These are phyloP conservation scores for Mythimna loreyi DNA, from an alignment of 2,888 invertebrate genomes.

Conservation along the genomic window DNA sequence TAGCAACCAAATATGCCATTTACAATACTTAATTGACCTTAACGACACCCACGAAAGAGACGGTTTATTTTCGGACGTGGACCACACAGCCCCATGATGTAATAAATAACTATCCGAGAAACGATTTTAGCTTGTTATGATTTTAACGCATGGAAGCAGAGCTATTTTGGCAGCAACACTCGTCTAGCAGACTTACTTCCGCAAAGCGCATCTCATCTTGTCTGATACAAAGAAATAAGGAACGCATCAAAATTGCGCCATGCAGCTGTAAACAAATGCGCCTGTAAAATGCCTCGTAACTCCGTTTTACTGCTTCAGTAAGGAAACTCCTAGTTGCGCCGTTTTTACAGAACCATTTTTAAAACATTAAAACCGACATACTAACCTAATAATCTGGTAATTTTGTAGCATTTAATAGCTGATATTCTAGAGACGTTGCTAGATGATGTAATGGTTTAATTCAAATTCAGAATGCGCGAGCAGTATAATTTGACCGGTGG, in stretches of 20 bases:
- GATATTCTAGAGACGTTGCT: conserved; percentile 33
- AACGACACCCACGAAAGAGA: conserved; percentile 51
- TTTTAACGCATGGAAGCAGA: conserved; percentile 53
- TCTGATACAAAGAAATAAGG: conserved; percentile 35
- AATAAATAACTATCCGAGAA: conserved; percentile 50
- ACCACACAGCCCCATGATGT: conserved; percentile 39
- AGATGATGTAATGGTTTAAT: conserved; percentile 50
- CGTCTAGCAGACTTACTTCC: conserved; percentile 60
- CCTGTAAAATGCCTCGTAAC: conserved; percentile 49
- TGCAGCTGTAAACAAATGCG: conserved; percentile 35
- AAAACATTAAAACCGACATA: conserved; percentile 56
- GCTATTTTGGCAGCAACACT: conserved; percentile 62
- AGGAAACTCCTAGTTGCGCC: conserved; percentile 34
- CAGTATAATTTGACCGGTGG: conserved; percentile 39
- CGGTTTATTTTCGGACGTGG: conserved; percentile 37
- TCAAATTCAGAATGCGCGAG: conserved; percentile 42
- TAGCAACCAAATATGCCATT: conserved; percentile 30
- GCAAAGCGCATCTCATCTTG: conserved; percentile 32
- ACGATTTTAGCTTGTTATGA: conserved; percentile 57
- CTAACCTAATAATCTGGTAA: conserved; percentile 50
- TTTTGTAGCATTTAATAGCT: conserved; percentile 33
- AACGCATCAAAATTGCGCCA: conserved; percentile 37
- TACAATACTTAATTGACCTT: conserved; percentile 46
- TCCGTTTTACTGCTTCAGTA: conserved; percentile 46
- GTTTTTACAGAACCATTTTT: conserved; percentile 33